These are phyloP conservation scores for Drosophila algonquin DNA, from an alignment of 2,888 invertebrate genomes.

Conservation along the genomic window DNA sequence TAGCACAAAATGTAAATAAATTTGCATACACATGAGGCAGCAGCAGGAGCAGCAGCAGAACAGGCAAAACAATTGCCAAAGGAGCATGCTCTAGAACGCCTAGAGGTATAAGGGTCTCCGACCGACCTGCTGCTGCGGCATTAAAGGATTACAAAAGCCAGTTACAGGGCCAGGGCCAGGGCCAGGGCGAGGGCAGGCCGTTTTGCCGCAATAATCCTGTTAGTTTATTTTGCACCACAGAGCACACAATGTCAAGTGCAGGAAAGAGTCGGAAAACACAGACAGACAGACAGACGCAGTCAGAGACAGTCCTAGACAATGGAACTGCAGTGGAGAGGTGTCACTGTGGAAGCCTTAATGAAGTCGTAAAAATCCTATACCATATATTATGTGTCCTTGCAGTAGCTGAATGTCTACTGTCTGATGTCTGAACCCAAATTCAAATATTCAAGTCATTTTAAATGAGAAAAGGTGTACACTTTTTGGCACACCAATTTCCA, in stretches of 20 bases:
- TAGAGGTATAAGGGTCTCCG: constrained; percentile 12
- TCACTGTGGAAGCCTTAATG: constrained; percentile 58
- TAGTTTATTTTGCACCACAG: constrained; percentile 63
- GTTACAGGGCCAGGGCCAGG: neutral
- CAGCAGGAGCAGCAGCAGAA: constrained; percentile 27
- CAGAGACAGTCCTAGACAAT: constrained; percentile 57
- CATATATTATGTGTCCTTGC: constrained; percentile 45
- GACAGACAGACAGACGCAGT: constrained; percentile 26
- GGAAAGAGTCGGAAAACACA: constrained; percentile 8
- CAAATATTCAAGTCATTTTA: constrained; percentile 39
- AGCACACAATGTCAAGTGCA: constrained; percentile 68
- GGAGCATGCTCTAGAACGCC: constrained; percentile 5
- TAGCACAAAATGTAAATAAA: constrained; percentile 69
- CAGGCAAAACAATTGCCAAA: constrained; percentile 31
- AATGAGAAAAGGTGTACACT: constrained; percentile 51
- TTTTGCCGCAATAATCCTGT: constrained; percentile 70
- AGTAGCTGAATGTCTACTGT: neutral
- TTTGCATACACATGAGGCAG: constrained; percentile 65
- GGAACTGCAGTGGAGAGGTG: constrained; percentile 29
- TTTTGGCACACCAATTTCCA: constrained; percentile 54
- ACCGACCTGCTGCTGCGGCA: constrained; percentile 32
- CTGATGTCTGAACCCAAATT: constrained; percentile 9
- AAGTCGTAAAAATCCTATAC: constrained; percentile 56
- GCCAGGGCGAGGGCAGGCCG: constrained; percentile 48
- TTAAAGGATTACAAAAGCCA: constrained; percentile 69